Evolutionary conservation across 2,888 invertebrate genomes (phyloP).

Genomic region (Adelphocoris suturalis): DNA sequence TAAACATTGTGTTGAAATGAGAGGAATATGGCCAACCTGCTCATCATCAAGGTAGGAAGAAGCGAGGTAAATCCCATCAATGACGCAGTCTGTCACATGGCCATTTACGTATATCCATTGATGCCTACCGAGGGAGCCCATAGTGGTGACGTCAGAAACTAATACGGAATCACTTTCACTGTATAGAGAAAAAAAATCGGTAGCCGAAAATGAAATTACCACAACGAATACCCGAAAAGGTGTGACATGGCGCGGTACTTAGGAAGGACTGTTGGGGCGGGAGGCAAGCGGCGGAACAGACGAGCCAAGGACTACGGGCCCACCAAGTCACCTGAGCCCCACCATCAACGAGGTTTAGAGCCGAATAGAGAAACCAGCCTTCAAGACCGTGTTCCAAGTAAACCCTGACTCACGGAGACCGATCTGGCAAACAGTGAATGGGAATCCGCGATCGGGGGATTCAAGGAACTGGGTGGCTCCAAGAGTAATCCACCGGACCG

Average conservation of each 20-base stretch:
- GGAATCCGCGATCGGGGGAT: constrained; percentile 34
- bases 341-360: constrained; percentile 52
- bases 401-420: constrained; percentile 49
- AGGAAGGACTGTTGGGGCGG: constrained; percentile 35
- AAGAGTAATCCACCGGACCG: neutral
- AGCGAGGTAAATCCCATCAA: constrained; percentile 60
- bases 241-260: constrained; percentile 47
- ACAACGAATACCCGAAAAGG: constrained; percentile 15
- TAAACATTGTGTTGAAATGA: neutral
- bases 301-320: constrained; percentile 13
- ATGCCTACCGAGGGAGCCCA: constrained; percentile 44
- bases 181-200: neutral
- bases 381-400: constrained; percentile 61
- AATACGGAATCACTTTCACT: neutral
- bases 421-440: constrained; percentile 16
- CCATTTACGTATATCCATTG: constrained; percentile 68
- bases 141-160: neutral
- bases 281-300: constrained; percentile 16
- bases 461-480: constrained; percentile 34
- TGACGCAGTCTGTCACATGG: constrained; percentile 65
- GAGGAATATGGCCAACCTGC: constrained; percentile 42
- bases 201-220: neutral
- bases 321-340: constrained; percentile 47
- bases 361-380: constrained; percentile 63
- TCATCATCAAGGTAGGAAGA: constrained; percentile 59